A percentile compares a stretch with the other conserved stretches of the same genome.
Conservation (phyloP, 2,113 vertebrate genomes). For the Mola mola region DNA sequence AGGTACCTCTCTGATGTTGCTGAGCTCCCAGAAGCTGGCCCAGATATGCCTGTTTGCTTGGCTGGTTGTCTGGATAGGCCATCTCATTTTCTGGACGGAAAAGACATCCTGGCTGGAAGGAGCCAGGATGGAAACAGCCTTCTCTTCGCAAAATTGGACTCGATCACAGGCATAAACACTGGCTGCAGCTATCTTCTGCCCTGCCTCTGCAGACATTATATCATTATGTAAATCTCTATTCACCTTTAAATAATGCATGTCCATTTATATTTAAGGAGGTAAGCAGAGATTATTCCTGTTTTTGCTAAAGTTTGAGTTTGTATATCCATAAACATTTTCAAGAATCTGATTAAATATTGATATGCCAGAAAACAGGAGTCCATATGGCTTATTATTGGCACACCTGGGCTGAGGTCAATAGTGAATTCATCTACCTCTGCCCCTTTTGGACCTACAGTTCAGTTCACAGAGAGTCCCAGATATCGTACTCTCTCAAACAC, state of each 20-base stretch:
- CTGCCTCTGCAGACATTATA: not conserved
- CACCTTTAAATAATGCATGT: not conserved
- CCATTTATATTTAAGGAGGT: not conserved
- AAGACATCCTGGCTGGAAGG: conserved; percentile 40
- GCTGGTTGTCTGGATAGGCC: conserved; percentile 42
- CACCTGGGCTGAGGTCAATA: conserved; percentile 40
- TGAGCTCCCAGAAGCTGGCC: conserved; percentile 63
- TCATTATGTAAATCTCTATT: not conserved
- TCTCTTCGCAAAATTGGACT: not conserved
- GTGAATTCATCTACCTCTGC: conserved; percentile 46
- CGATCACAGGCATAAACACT: not conserved
- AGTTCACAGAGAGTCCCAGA: conserved; percentile 42
- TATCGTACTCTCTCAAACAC: conserved; percentile 1
- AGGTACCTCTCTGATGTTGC: conserved; percentile 50
- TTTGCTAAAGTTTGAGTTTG: not conserved
- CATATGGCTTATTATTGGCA: conserved; percentile 62
- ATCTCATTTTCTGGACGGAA: conserved; percentile 52
- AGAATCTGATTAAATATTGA: conserved; percentile 33
- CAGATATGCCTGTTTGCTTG: conserved; percentile 66
- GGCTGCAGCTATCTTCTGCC: not conserved
- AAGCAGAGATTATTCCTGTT: not conserved
- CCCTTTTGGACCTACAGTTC: conserved; percentile 42
- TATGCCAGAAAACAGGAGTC: conserved; percentile 24
- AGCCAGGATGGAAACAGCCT: conserved; percentile 23
- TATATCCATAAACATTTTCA: conserved; percentile 1